These are phyloP conservation scores for Melanotus villosus DNA, from an alignment of 2,888 invertebrate species.

Conservation along the genomic window DNA sequence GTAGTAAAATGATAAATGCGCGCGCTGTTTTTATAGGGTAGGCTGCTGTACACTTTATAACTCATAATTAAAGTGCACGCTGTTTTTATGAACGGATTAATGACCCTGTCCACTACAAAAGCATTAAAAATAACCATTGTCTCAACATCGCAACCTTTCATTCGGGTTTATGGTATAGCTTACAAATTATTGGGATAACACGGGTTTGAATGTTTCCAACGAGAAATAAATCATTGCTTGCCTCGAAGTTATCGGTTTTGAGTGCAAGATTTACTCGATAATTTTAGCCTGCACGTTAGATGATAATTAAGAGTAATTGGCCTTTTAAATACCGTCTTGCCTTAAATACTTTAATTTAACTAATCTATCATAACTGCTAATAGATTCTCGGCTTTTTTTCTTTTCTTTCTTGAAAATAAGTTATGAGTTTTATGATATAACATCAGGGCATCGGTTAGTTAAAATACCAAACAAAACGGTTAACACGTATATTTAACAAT, in stretches of 20 bases:
- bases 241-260: conserved; percentile 14
- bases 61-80: conserved; percentile 51
- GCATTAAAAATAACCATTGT: conserved; percentile 41
- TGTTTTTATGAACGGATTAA: conserved; percentile 50
- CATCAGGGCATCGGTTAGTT: too few species aligned
- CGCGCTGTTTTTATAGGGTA: conserved; percentile 45
- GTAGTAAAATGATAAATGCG: conserved; percentile 53
- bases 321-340: too few species aligned
- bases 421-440: too few species aligned
- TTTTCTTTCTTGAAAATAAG: too few species aligned
- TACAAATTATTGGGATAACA: conserved; percentile 53
- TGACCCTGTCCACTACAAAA: conserved; percentile 42
- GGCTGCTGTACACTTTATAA: conserved; percentile 49
- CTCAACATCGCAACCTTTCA: conserved; percentile 50
- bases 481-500: too few species aligned
- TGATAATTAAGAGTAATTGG: too few species aligned
- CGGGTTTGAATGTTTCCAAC: conserved; percentile 28
- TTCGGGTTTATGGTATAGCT: conserved; percentile 53
- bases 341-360: too few species aligned
- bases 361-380: too few species aligned
- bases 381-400: too few species aligned
- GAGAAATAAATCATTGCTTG: conserved; percentile 37
- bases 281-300: neutral
- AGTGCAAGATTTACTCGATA: neutral
- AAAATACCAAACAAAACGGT: too few species aligned